Base-by-base conservation (phyloP, 2,113 vertebrate genomes). In the Xerus inauris region DNA sequence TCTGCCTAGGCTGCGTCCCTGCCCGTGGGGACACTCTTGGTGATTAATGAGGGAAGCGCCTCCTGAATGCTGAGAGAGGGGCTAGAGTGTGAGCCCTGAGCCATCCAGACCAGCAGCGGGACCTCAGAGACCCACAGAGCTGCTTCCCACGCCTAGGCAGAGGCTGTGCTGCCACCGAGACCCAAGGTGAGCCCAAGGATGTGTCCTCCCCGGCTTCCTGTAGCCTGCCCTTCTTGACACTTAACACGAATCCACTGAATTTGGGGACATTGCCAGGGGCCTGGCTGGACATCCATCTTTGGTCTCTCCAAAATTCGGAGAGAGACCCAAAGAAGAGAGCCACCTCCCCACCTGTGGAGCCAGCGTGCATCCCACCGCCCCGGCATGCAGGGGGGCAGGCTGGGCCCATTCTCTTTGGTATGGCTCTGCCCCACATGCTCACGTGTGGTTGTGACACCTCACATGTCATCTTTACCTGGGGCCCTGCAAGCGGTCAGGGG, bases 31-130 rank as follows among this genome's bases (percentile, higher is more conserved):
- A 45, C 0, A 0, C 49, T 82, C 54, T 47, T 13, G 14, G 47
- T 9, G 32, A n/a, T 88, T 54, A 47, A 83, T 49, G 40, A 49
- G 57, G 35, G 47, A 47, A 12, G 11, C 49, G 65, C 89, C 86
- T 67, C 65, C 76, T 8, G 20, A 16, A 12, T 38, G 71, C 92
- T 59, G 54, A 64, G 47, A 35, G 20, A 13, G 20, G 7, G 26
- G 11, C 19, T 12, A 35, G 47, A 24, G 26, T n/a, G 62, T 0
- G 42, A 42, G 49, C 7, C 0, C 40, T 0, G 20, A 69, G 51
- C 38, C 85, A 14, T 28, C 24, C 59, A 28, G 59, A 24, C 59
- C 59, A 26, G 59, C 59, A 28, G 59, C 5, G n/a, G 10, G 54
- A 49, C 71, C 4, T 0, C 64, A 20, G 51, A 94, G 64, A 84